Conservation (phyloP, 2,797 vertebrate genomes). For the Propithecus perrieri region DNA sequence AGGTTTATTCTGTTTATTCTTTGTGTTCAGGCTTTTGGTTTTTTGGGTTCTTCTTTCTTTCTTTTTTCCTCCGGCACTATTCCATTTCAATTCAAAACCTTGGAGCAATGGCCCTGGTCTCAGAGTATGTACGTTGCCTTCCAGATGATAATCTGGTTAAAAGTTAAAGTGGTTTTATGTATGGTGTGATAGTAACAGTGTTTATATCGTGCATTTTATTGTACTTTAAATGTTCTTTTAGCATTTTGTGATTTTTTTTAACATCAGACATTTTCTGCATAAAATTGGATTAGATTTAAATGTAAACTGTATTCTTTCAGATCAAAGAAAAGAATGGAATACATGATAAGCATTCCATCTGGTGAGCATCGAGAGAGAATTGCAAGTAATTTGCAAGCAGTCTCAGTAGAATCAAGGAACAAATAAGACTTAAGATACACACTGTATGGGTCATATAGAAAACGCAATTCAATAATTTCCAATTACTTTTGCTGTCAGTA, state of each 20-base stretch:
- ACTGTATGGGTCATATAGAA: background rate
- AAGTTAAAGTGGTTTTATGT: conserved; percentile 52
- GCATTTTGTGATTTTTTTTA: conserved; percentile 53
- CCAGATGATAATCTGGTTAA: conserved; percentile 61
- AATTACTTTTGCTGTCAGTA: background rate
- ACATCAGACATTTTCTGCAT: conserved; percentile 56
- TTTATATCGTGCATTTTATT: conserved; percentile 71
- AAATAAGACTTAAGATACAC: background rate
- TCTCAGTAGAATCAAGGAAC: background rate
- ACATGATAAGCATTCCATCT: conserved; percentile 61
- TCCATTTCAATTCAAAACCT: conserved; percentile 58
- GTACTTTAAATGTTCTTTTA: conserved; percentile 61
- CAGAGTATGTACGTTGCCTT: background rate
- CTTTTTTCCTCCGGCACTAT: background rate
- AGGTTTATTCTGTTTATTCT: background rate
- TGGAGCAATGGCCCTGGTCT: background rate
- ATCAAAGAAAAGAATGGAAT: conserved; percentile 58
- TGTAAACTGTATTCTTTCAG: conserved; percentile 61
- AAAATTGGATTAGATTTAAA: conserved; percentile 65
- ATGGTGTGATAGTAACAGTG: conserved; percentile 30
- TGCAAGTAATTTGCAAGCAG: background rate
- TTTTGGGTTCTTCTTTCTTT: background rate
- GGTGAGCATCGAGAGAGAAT: background rate
- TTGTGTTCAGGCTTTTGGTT: background rate
- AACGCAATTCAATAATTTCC: background rate